Evolutionary conservation across 2,888 invertebrate genomes (phyloP), one percentile per base, ranked within the genome.

Genomic region (Parnassius mnemosyne): DNA sequence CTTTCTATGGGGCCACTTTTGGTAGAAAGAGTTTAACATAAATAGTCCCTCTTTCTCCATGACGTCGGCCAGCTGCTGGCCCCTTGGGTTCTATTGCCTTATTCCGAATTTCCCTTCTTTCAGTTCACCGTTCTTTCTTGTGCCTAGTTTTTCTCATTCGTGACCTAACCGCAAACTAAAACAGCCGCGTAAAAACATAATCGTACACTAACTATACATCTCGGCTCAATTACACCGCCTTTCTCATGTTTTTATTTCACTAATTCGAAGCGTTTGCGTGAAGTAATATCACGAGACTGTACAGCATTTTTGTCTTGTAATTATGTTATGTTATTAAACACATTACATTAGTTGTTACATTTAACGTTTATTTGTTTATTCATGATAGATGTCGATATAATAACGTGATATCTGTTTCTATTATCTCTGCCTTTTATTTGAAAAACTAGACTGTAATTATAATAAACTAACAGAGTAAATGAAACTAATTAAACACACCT

Each of bases 121-220:
- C n/a, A n/a, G n/a, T n/a, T n/a, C n/a, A n/a, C n/a, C n/a, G n/a
- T n/a, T n/a, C n/a, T n/a, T n/a, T n/a, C n/a, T n/a, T n/a, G n/a
- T n/a, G n/a, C n/a, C n/a, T n/a, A n/a, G n/a, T n/a, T n/a, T n/a
- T n/a, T n/a, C 57, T 53, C 56, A 56, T 63, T 63, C 59, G 47
- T 61, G 60, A 61, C 58, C 52, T 55, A 50, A 63, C 66, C 65
- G 66, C 66, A 63, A 66, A 63, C 57, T 63, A 12, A 60, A 57
- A 49, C 57, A 53, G 53, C 65, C 7, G 62, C 60, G 64, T 52
- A 61, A 49, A 62, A 59, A 41, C 55, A 46, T 63, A 59, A 51
- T 59, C 59, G 61, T 57, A 57, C 53, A 10, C 43, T 41, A 25
- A 47, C 51, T 57, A 61, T 53, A 25, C 25, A 25, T 25, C 57